Percentiles rank a stretch among this genome's conserved stretches.
Conservation (phyloP, 2,888 invertebrate species). For the Cactoblastis cactorum region DNA sequence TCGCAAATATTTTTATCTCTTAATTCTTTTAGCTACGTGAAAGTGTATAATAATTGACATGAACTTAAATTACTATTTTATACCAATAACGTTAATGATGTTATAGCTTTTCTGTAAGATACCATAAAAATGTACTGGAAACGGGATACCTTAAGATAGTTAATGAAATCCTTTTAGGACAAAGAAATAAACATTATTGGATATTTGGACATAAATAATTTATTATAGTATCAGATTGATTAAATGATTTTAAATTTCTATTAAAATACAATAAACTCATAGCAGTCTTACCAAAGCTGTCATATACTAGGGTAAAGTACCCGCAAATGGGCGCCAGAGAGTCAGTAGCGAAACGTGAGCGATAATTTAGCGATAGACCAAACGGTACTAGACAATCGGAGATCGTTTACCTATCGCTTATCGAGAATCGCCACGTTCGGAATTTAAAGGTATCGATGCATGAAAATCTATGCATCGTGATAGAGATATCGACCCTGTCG, state of each 20-base stretch:
- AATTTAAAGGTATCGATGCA: constrained; percentile 53
- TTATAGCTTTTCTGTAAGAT: too few species aligned
- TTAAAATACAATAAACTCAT: not conserved
- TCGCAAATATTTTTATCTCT: too few species aligned
- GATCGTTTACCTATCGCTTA: constrained; percentile 72
- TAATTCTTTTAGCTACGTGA: too few species aligned
- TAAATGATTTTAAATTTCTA: not conserved
- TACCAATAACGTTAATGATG: too few species aligned
- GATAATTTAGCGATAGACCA: constrained; percentile 70
- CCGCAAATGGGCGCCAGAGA: constrained; percentile 48
- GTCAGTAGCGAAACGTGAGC: constrained; percentile 74
- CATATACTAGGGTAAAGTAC: constrained; percentile 19
- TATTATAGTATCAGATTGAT: not conserved
- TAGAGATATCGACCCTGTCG: constrained; percentile 39
- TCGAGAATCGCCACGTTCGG: constrained; percentile 66
- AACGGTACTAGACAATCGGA: constrained; percentile 67
- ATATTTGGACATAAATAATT: too few species aligned
- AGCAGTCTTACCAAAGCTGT: not conserved
- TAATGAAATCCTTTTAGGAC: too few species aligned
- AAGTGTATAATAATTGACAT: too few species aligned
- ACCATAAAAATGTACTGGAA: too few species aligned
- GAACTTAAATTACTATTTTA: too few species aligned
- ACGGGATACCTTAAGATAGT: too few species aligned
- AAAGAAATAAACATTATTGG: too few species aligned
- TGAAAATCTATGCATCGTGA: constrained; percentile 44